A percentile compares a stretch with the other conserved stretches of the same genome.
Evolutionary conservation across 1,140 invertebrate species (phyloP).

Genomic region (Micrasema longulum): DNA sequence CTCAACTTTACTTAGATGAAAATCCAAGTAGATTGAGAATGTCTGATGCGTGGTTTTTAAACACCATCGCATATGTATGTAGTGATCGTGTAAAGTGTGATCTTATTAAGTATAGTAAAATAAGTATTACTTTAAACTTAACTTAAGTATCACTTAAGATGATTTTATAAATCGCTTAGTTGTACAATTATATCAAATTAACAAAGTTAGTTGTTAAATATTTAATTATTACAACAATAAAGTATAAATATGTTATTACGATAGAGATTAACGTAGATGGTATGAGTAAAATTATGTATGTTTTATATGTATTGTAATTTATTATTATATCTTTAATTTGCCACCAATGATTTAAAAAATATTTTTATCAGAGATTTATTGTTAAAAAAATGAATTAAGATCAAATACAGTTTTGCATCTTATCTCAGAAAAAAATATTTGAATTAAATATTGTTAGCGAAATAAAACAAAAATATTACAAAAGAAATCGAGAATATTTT

Average conservation of each 20-base stretch:
- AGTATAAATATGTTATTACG: too few species aligned
- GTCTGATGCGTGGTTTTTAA: too few species aligned
- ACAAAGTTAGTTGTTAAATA: conserved; percentile 17
- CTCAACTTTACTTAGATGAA: too few species aligned
- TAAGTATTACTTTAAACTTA: conserved; percentile 50
- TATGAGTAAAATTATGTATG: not conserved
- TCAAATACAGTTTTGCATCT: too few species aligned
- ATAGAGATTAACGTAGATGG: not conserved
- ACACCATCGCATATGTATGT: conserved; percentile 33
- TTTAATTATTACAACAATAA: conserved; percentile 1
- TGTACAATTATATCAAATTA: not conserved
- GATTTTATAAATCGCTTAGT: conserved; percentile 34
- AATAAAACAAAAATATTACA: too few species aligned
- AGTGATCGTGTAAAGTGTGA: conserved; percentile 54
- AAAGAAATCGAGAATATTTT: too few species aligned
- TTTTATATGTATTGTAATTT: conserved; percentile 29
- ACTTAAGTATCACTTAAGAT: conserved; percentile 27
- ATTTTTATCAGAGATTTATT: conserved; percentile 34
- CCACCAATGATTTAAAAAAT: conserved; percentile 46
- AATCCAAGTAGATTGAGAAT: too few species aligned
- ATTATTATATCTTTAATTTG: conserved; percentile 40
- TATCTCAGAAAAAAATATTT: too few species aligned
- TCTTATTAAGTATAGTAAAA: conserved; percentile 49
- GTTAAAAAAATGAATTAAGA: too few species aligned
- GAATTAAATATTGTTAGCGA: too few species aligned